Evolutionary conservation across 1,140 invertebrate species (phyloP), one percentile per base, ranked within the genome.

Genomic region (Telenomus remus): DNA sequence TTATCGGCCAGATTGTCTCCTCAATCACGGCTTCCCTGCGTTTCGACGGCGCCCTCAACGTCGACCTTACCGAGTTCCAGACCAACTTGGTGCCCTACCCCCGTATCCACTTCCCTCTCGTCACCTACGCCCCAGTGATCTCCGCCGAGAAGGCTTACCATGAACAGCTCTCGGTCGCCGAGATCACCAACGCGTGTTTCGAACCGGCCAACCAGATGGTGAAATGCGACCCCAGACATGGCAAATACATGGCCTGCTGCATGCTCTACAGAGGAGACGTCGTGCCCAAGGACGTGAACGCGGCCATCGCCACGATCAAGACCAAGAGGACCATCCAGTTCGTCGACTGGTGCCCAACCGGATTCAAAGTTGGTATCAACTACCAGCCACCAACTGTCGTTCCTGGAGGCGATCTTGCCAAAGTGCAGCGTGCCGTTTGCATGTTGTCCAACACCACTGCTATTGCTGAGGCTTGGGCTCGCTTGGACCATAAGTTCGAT

Each of bases 211-310:
- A 80, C 27, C 79, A 93, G 80, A 92, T 92, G 94, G 95, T 96
- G 0, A 95, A 96, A 86, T 95, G 94, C 81, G 93, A 95, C 80
- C 93, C 93, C 1, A 87, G 93, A 39, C 92, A 93, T 79, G 93
- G 93, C 35, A 94, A 94, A 85, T 94, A 94, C 85, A 96, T 96
- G 94, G 94, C 94, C 14, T 95, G 94, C 80, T 96, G 95, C 82
- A 93, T 96, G 91, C 89, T 96, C 72, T 96, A 95, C 88, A 91
- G 92, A 83, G 79, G 79, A 6, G 79, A 80, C 15, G 79, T 80
- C 5, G 79, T 80, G 13, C 92, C 95, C 0, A 97, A 96, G 81
- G 95, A 96, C 83, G 95, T 96, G 1, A 96, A 96, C 83, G 79
- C 79, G 0, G 76, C 79, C 33, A 96, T 96, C 81, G 94, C 94